Conservation (phyloP, 2,888 invertebrate genomes). For the Eilema caniola region DNA sequence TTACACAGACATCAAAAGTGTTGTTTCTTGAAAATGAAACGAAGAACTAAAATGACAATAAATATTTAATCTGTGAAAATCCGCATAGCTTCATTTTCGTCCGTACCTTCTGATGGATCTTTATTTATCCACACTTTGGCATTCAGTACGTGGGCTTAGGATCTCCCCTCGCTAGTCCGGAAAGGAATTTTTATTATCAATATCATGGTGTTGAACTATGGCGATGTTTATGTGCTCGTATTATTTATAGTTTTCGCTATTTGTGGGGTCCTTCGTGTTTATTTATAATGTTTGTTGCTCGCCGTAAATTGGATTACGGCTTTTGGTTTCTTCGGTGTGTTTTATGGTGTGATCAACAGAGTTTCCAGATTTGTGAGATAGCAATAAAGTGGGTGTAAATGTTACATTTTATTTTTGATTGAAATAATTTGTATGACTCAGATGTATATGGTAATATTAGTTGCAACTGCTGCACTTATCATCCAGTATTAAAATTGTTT, state of each 20-base stretch:
- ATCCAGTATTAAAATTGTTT: not conserved
- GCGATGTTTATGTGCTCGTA: conserved; percentile 58
- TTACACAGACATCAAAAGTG: not conserved
- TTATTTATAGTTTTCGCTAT: conserved; percentile 63
- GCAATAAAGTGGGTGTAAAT: conserved; percentile 50
- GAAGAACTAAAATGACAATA: conserved; percentile 8
- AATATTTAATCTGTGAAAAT: conserved; percentile 28
- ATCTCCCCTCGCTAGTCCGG: conserved; percentile 55
- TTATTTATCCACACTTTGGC: conserved; percentile 44
- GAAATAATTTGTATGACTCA: conserved; percentile 36
- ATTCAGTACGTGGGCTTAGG: conserved; percentile 41
- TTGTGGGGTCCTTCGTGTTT: conserved; percentile 49
- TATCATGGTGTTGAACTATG: conserved; percentile 65
- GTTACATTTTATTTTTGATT: conserved; percentile 50
- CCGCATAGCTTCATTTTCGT: conserved; percentile 34
- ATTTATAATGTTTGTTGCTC: conserved; percentile 56
- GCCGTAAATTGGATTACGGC: conserved; percentile 56
- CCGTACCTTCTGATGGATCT: conserved; percentile 30
- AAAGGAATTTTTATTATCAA: conserved; percentile 78
- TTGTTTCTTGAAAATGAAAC: not conserved
- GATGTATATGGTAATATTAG: not conserved
- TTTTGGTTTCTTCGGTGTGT: conserved; percentile 42
- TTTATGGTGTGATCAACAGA: conserved; percentile 52
- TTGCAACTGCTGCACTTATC: not conserved
- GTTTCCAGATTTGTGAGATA: conserved; percentile 52